Evolutionary conservation across 2,797 vertebrate species (phyloP).

Genomic region (Tenualosa ilisha): DNA sequence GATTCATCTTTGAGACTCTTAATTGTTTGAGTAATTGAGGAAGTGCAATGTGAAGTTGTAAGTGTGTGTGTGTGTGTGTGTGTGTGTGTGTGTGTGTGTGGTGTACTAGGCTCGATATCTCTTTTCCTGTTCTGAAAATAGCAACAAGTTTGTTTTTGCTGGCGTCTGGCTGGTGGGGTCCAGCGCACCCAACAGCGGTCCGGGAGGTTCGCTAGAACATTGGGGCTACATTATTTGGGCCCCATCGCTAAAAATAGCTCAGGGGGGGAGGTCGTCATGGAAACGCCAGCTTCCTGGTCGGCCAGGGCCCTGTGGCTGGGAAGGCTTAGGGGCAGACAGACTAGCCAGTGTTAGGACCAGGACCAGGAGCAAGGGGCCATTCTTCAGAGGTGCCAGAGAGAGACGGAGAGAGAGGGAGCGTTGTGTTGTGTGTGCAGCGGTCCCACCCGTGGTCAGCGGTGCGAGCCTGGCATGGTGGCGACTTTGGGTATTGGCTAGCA

Average conservation of each 20-base stretch:
- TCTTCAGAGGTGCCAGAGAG: conserved; percentile 37
- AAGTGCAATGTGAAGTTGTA: background rate
- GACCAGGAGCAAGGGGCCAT: conserved; percentile 61
- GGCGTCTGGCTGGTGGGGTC: conserved; percentile 39
- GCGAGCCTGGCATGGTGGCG: background rate
- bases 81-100: conserved; percentile 8
- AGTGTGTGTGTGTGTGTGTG: conserved; percentile 9
- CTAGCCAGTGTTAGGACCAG: conserved; percentile 69
- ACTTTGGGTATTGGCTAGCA: background rate
- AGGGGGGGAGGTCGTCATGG: conserved; percentile 69
- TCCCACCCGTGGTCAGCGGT: background rate
- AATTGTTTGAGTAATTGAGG: background rate
- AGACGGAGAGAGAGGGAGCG: background rate
- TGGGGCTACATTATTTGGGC: conserved; percentile 63
- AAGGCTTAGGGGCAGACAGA: conserved; percentile 67
- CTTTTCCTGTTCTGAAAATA: conserved; percentile 44
- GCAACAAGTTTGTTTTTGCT: conserved; percentile 48
- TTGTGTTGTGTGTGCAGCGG: background rate
- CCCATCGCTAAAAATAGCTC: conserved; percentile 74
- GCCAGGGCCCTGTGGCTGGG: conserved; percentile 62
- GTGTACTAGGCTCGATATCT: conserved; percentile 22
- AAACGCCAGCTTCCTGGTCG: conserved; percentile 71
- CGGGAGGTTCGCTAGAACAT: conserved; percentile 38
- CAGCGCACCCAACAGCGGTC: conserved; percentile 25
- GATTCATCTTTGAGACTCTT: background rate